Evolutionary conservation across 2,797 vertebrate species (phyloP).

Genomic region (Neostethus bicornis): DNA sequence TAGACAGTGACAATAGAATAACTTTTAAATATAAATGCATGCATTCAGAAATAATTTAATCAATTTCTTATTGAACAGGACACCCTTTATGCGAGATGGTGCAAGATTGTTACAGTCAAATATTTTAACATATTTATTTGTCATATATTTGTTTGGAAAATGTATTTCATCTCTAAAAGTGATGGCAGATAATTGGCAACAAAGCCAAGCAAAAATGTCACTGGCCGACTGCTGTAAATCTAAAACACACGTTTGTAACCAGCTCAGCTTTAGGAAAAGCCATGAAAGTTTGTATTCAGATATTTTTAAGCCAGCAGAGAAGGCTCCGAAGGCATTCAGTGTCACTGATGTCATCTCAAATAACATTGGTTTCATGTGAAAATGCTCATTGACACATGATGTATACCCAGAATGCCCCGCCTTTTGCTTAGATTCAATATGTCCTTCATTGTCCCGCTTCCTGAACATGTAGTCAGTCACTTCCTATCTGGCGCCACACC

Average conservation of each 20-base stretch:
- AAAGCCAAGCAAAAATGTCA: too few relatives aligned
- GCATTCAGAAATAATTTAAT: background rate
- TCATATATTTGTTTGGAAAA: too few relatives aligned
- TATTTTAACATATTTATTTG: too few relatives aligned
- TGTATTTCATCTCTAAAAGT: too few relatives aligned
- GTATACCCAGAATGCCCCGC: conserved; percentile 17
- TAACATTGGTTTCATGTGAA: conserved; percentile 44
- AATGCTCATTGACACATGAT: conserved; percentile 21
- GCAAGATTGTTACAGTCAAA: background rate
- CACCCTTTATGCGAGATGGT: background rate
- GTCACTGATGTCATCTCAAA: conserved; percentile 27
- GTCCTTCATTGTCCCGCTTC: conserved; percentile 76
- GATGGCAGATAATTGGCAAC: too few relatives aligned
- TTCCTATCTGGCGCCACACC: conserved; percentile 80
- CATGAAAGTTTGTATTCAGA: too few relatives aligned
- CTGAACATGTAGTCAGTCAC: conserved; percentile 82
- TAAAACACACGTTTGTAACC: too few relatives aligned
- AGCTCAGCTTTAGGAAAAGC: too few relatives aligned
- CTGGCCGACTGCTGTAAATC: too few relatives aligned
- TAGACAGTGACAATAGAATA: background rate
- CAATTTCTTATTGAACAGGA: background rate
- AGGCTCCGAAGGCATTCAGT: too few relatives aligned
- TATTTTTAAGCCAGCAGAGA: too few relatives aligned
- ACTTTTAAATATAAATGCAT: background rate
- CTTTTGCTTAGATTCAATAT: conserved; percentile 37